phyloP scores from a whole-genome alignment of 2,888 invertebrate genomes.

The Rhyacophila evoluta region DNA sequence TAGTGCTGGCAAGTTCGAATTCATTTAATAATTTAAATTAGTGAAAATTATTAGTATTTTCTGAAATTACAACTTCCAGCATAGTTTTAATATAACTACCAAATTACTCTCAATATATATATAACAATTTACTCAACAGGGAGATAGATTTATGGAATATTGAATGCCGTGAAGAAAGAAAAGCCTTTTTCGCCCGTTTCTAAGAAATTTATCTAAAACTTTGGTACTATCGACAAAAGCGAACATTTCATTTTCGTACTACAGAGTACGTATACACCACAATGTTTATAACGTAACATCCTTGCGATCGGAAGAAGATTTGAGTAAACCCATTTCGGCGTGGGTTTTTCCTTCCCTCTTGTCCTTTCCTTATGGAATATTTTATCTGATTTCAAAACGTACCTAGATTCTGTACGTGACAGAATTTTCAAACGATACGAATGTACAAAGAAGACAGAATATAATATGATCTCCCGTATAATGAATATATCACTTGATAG shows the following conservation, averaged over 20 bases:
- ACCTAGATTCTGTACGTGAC: slow-evolving; percentile 19
- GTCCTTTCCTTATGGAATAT: slow-evolving; percentile 15
- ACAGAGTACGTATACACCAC: neutral
- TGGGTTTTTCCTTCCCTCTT: neutral
- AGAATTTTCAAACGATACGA: slow-evolving; percentile 12
- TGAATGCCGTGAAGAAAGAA: too few species aligned
- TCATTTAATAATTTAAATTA: too few species aligned
- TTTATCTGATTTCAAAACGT: slow-evolving; percentile 24
- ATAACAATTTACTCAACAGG: too few species aligned
- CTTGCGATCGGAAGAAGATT: neutral
- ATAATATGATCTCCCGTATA: slow-evolving; percentile 9
- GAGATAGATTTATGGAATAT: too few species aligned
- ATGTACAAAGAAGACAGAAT: slow-evolving; percentile 8
- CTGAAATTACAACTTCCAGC: too few species aligned
- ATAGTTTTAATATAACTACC: too few species aligned
- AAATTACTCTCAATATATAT: too few species aligned
- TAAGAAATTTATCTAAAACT: neutral
- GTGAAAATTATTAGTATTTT: too few species aligned
- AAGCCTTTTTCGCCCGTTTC: too few species aligned
- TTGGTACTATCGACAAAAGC: neutral
- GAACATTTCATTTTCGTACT: neutral
- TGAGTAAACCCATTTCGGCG: neutral
- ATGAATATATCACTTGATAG: slow-evolving; percentile 22
- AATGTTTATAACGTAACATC: slow-evolving; percentile 9
- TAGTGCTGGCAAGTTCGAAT: too few species aligned